Conservation (phyloP, 2,888 invertebrate genomes). For the Hyles lineata region DNA sequence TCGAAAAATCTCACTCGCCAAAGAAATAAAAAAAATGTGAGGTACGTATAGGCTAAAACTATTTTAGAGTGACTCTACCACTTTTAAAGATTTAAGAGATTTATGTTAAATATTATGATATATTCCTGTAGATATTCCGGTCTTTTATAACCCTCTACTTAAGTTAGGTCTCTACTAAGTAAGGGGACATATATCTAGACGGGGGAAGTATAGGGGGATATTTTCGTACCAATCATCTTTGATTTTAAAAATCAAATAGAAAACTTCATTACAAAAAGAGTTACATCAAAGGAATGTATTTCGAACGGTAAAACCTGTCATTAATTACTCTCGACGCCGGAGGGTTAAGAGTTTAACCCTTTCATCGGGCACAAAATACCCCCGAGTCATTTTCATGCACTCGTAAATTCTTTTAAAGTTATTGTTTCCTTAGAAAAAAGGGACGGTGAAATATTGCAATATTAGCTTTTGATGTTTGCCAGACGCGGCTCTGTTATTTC, state of each 20-base stretch:
- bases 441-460: constrained; percentile 79
- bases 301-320: constrained; percentile 61
- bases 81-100: no score
- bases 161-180: no score
- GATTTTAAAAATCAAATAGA: constrained; percentile 30
- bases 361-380: constrained; percentile 66
- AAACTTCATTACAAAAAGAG: constrained; percentile 51
- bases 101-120: no score
- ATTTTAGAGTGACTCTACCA: no score
- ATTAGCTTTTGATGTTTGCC: constrained; percentile 76
- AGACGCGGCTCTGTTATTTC: constrained; percentile 40
- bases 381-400: constrained; percentile 71
- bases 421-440: constrained; percentile 77
- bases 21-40: no score
- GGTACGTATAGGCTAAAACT: no score
- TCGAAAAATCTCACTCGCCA: no score
- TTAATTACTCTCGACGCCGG: constrained; percentile 78
- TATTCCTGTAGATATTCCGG: no score
- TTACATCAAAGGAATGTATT: constrained; percentile 66
- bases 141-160: no score
- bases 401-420: constrained; percentile 74
- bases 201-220: not conserved
- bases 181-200: no score
- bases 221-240: not conserved
- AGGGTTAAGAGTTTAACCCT: constrained; percentile 74